These are phyloP conservation scores for Xestoiulus laeticollis DNA, from an alignment of 2,888 invertebrate species.

Conservation along the genomic window DNA sequence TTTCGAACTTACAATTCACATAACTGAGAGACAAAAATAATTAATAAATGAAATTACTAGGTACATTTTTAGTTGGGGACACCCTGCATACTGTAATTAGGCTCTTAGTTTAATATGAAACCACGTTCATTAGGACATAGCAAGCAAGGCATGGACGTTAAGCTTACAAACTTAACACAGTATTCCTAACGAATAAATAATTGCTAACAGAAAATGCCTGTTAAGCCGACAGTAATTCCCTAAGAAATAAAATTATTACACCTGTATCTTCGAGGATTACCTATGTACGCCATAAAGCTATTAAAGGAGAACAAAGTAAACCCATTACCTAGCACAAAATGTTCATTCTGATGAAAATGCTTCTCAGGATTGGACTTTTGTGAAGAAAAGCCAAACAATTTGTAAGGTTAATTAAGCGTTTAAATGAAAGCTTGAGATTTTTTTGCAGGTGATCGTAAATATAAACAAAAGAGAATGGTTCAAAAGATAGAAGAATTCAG, in stretches of 20 bases:
- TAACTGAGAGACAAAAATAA: too few species aligned
- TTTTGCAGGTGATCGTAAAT: not conserved
- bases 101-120: not conserved
- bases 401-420: not conserved
- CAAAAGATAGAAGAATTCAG: not conserved
- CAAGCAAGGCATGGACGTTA: not conserved
- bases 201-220: not conserved
- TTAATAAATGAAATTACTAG: too few species aligned
- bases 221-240: not conserved
- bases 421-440: not conserved
- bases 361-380: not conserved
- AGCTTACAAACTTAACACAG: not conserved
- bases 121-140: not conserved
- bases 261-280: not conserved
- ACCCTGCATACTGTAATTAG: not conserved
- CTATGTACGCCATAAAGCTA: not conserved
- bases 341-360: not conserved
- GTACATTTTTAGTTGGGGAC: not conserved
- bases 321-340: not conserved
- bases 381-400: not conserved
- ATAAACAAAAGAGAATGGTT: not conserved
- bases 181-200: not conserved
- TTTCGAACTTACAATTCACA: too few species aligned
- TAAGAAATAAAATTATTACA: not conserved
- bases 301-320: not conserved